phyloP scores from a whole-genome alignment of 2,888 invertebrate genomes.

The Amphipyra berbera region DNA sequence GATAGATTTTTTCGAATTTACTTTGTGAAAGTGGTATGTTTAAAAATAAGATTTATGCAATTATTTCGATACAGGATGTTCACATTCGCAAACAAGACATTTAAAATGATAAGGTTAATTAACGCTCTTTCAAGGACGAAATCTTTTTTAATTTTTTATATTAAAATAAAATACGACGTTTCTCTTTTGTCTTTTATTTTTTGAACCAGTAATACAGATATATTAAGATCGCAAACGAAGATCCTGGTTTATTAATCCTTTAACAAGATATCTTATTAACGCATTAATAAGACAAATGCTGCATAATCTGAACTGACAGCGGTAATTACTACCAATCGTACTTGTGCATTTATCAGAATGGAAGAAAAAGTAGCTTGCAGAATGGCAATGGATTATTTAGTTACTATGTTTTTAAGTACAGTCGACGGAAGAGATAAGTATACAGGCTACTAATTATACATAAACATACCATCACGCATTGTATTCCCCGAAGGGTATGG shows the following conservation, averaged over 20 bases:
- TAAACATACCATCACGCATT: too few species aligned
- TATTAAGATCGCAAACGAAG: slow-evolving; percentile 31
- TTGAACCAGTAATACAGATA: slow-evolving; percentile 43
- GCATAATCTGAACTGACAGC: slow-evolving; percentile 36
- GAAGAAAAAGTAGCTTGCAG: slow-evolving; percentile 14
- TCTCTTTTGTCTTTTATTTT: slow-evolving; percentile 9
- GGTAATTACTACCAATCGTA: slow-evolving; percentile 51
- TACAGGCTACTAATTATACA: too few species aligned
- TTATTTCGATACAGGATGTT: slow-evolving; percentile 43
- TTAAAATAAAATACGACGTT: slow-evolving; percentile 18
- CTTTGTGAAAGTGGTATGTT: too few species aligned
- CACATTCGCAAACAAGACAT: slow-evolving; percentile 39
- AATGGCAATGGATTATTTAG: background rate
- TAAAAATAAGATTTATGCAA: slow-evolving; percentile 2
- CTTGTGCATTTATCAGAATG: slow-evolving; percentile 29
- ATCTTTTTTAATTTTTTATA: slow-evolving; percentile 6
- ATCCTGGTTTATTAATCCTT: slow-evolving; percentile 32
- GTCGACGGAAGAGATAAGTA: too few species aligned
- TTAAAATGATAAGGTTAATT: slow-evolving; percentile 37
- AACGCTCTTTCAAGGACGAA: slow-evolving; percentile 10
- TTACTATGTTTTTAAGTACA: background rate
- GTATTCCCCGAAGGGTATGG: too few species aligned
- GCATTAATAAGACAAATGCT: slow-evolving; percentile 47
- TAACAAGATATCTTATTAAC: slow-evolving; percentile 53
- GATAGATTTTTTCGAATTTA: too few species aligned